Evolutionary conservation across 2,888 invertebrate species (phyloP), one percentile per base, ranked within the genome.

Genomic region (Hylaea fasciaria): DNA sequence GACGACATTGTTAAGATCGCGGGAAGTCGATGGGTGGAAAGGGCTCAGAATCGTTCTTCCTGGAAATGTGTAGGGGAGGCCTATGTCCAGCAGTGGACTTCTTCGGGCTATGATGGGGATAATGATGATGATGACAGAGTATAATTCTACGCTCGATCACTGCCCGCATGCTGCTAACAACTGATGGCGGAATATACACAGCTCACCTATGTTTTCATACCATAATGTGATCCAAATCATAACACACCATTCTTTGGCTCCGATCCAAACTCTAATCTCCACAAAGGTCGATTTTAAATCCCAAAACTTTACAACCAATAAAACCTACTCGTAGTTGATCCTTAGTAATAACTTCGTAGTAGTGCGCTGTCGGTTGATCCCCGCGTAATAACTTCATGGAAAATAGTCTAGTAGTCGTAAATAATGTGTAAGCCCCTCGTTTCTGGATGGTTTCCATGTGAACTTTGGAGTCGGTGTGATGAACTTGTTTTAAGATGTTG

Each of bases 371-470:
- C 22, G 12, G 52, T 62, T 62, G 64, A 66, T 66, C 59, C 57
- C 45, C 62, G 59, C 65, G 57, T 61, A 55, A 65, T 62, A 64
- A 61, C 47, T 54, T 49, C 58, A 57, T 49, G 61, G 46, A 32
- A 48, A 54, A 59, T 54, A 43, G 46, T 53, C 39, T 53, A 52
- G 57, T 54, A 43, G 58, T 59, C 50, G 57, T 66, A 66, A 66
- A 63, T 60, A 63, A 32, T 32, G 32, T 11, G 32, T 66, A 68
- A 69, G 62, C 58, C 29, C 4, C 35, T 47, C 8, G 49, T 60
- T 41, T 57, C 59, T 66, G 66, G 69, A 63, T 37, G 47, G 57
- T 50, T 61, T 73, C 69, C 71, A 74, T 67, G 57, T 66, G 64
- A 59, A 67, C 65, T 70, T 73, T 67, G 57, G 48, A 53, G 44